Evolutionary conservation across 2,797 vertebrate species (phyloP).

Genomic region (Nannoperca australis): DNA sequence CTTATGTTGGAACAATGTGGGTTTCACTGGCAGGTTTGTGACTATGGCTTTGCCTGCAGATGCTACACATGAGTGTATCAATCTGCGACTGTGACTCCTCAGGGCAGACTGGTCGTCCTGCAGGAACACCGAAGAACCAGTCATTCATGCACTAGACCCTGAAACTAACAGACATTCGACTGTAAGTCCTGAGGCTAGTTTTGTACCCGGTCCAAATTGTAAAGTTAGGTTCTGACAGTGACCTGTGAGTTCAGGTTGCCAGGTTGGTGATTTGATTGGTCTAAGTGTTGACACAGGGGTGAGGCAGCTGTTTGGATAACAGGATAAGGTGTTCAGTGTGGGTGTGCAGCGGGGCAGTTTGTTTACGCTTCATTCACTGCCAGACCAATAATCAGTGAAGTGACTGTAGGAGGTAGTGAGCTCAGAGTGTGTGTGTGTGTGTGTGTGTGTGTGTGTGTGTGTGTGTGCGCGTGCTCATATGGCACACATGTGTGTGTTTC

Average conservation of each 20-base stretch:
- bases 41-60: neutral
- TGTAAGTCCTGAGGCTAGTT: slow-evolving; percentile 19
- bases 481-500: slow-evolving; percentile 14
- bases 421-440: neutral
- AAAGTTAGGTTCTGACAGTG: slow-evolving; percentile 17
- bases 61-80: slow-evolving; percentile 2
- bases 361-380: slow-evolving; percentile 57
- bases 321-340: slow-evolving; percentile 75
- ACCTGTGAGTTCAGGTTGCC: slow-evolving; percentile 20
- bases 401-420: slow-evolving; percentile 33
- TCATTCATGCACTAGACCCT: neutral
- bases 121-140: slow-evolving; percentile 13
- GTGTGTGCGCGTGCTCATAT: neutral
- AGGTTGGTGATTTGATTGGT: slow-evolving; percentile 51
- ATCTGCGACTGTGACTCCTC: slow-evolving; percentile 32
- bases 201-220: slow-evolving; percentile 11
- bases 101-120: neutral
- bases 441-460: slow-evolving; percentile 17
- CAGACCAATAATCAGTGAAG: slow-evolving; percentile 56
- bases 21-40: neutral
- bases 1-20: neutral
- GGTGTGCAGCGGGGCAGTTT: slow-evolving; percentile 56
- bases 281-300: slow-evolving; percentile 62
- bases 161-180: slow-evolving; percentile 5
- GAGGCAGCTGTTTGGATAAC: slow-evolving; percentile 74